Conservation (phyloP, 2,113 vertebrate species). For the Potamarius usumacintae region DNA sequence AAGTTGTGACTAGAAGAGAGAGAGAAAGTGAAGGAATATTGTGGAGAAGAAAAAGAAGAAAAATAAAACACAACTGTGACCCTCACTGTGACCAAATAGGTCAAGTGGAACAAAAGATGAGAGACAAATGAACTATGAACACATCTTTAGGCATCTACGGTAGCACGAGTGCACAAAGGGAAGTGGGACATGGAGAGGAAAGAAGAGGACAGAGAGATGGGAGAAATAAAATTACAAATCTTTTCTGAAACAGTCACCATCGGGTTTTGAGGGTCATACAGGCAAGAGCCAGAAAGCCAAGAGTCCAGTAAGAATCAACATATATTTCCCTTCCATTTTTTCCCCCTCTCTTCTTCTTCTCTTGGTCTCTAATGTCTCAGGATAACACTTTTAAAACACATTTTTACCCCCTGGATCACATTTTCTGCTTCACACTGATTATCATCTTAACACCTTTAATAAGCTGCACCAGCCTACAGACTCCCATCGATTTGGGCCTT, state of each 20-base stretch:
- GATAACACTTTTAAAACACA: neutral
- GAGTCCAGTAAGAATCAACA: constrained; percentile 8
- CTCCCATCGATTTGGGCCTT: neutral
- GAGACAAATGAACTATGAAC: constrained; percentile 70
- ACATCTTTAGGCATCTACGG: constrained; percentile 58
- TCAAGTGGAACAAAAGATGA: constrained; percentile 62
- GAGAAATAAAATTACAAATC: neutral
- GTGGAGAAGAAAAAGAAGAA: neutral
- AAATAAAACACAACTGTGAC: constrained; percentile 25
- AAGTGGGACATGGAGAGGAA: neutral
- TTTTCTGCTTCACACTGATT: constrained; percentile 53
- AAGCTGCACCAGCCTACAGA: constrained; percentile 57
- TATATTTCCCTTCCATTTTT: neutral
- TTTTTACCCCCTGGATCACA: neutral
- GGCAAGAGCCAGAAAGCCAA: constrained; percentile 38
- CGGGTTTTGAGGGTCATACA: constrained; percentile 54
- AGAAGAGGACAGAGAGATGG: neutral
- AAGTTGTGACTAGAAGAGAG: constrained; percentile 31
- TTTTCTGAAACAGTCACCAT: constrained; percentile 64
- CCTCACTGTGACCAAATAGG: constrained; percentile 60
- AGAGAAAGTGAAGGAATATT: constrained; percentile 18
- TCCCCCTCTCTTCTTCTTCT: neutral
- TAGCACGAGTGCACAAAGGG: constrained; percentile 49
- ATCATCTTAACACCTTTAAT: constrained; percentile 70
- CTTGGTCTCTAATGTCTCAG: neutral